These are phyloP conservation scores for Chaenodraco wilsoni DNA, from an alignment of 2,797 vertebrate genomes.

Conservation along the genomic window DNA sequence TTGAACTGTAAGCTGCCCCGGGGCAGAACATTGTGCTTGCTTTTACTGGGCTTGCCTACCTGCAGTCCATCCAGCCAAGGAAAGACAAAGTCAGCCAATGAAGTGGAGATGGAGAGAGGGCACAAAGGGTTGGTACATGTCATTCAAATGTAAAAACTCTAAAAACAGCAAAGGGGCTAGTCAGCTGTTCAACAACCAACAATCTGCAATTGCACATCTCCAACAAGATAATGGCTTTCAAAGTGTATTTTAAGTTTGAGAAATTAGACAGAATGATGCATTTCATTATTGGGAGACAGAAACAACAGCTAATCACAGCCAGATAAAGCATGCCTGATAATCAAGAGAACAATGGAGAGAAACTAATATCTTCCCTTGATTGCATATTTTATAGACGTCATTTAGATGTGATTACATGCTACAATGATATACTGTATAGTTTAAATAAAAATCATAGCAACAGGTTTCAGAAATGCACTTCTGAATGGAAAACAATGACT, in stretches of 20 bases:
- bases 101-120: slow-evolving; percentile 21
- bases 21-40: slow-evolving; percentile 97
- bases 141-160: background rate
- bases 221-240: slow-evolving; percentile 5
- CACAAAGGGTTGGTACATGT: background rate
- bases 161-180: background rate
- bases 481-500: slow-evolving; percentile 20
- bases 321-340: slow-evolving; percentile 40
- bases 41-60: slow-evolving; percentile 98
- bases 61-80: slow-evolving; percentile 67
- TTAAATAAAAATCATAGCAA: slow-evolving; percentile 27
- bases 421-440: slow-evolving; percentile 14
- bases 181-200: background rate
- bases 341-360: slow-evolving; percentile 40
- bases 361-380: slow-evolving; percentile 48
- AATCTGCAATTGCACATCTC: slow-evolving; percentile 9
- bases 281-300: slow-evolving; percentile 11
- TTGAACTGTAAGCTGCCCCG: slow-evolving; percentile 96
- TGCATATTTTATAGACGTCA: slow-evolving; percentile 51
- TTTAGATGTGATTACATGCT: slow-evolving; percentile 56
- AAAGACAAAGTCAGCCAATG: slow-evolving; percentile 11
- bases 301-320: slow-evolving; percentile 43
- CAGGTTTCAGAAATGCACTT: background rate
- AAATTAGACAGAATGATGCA: slow-evolving; percentile 22
- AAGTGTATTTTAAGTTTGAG: background rate